Base-by-base conservation (phyloP, 2,888 invertebrate species). In the Ceratothoa steindachneri region DNA sequence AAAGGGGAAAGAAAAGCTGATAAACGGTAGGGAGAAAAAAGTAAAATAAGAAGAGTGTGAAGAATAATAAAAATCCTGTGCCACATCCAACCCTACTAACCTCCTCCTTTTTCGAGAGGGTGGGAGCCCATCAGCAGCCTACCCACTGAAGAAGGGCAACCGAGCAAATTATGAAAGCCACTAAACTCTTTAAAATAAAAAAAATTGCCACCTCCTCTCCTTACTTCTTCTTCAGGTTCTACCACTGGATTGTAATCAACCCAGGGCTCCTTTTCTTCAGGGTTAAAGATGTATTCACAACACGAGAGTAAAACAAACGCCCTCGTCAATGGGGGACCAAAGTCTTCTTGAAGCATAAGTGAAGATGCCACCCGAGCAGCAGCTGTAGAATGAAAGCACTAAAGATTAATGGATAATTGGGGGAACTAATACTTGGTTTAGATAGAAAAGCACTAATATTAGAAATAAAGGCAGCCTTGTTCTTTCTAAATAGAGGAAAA, bases 341-440 rank as follows among this genome's bases (percentile, higher is more conserved):
- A 89, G 82, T 96, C 93, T 86, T 96, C 95, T 84, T 97, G 95
- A 30, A 96, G 85, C 93, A 96, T 94, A 74, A 93, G 85, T 74
- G 93, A 86, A 72, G 88, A 87, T 0, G 93, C 93, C 19, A 94
- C 86, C 83, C 89, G 88, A 0, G 93, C 90, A 19, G 96, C 97
- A 29, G 75, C 79, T 79, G 76, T 22, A 15, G 64, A 60, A 55
- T 27, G 24, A 65, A 29, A 73, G 19, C 30, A 51, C 1, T 19
- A 51, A 51, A 30, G n/a, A 24, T 24, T 22, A 30, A 5, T 24
- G n/a, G n/a, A 65, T 12, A 15, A 28, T 15, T 53, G 7, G 0
- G 7, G 24, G 7, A 53, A 24, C 53, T 15, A 53, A 4, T 9
- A 53, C 15, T 22, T 12, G 7, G 24, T 65, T 7, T 0, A 1